Evolutionary conservation across 1,140 invertebrate genomes (phyloP).

Genomic region (Bombus confusus): DNA sequence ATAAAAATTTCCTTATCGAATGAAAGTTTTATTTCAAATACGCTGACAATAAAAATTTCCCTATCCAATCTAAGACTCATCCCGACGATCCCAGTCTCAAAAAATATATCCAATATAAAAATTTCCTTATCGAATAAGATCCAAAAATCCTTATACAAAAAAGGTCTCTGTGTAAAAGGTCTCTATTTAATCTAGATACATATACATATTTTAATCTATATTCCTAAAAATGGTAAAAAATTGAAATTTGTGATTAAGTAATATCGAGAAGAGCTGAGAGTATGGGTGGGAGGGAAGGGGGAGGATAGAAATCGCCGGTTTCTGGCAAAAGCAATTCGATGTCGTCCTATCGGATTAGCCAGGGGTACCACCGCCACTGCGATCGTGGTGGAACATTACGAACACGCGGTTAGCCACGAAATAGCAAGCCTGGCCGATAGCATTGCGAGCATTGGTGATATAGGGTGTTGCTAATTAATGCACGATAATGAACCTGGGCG

Average conservation of each 20-base stretch:
- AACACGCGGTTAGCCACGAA: conserved; percentile 68
- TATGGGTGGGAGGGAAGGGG: too few species aligned
- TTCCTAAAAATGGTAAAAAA: background rate
- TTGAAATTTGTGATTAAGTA: background rate
- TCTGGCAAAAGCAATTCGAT: conserved; percentile 47
- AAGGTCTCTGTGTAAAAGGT: too few species aligned
- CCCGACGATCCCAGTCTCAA: too few species aligned
- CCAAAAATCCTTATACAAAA: background rate
- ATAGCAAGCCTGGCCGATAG: conserved; percentile 64
- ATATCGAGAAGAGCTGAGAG: background rate
- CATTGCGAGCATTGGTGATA: conserved; percentile 62
- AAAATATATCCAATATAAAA: too few species aligned
- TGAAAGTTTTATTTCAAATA: background rate
- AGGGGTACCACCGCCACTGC: conserved; percentile 17
- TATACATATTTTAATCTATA: too few species aligned
- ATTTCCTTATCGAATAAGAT: background rate
- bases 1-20: background rate
- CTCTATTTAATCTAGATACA: background rate
- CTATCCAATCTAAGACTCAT: too few species aligned
- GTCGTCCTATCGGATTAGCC: conserved; percentile 53
- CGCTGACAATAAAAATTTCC: too few species aligned
- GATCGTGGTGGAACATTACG: conserved; percentile 51
- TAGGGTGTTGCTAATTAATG: conserved; percentile 73
- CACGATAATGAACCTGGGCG: conserved; percentile 72
- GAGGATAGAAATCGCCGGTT: conserved; percentile 29